A percentile compares a stretch with the other conserved stretches of the same genome.
phyloP scores from a whole-genome alignment of 2,113 vertebrate species.

The Phaethon lepturus region DNA sequence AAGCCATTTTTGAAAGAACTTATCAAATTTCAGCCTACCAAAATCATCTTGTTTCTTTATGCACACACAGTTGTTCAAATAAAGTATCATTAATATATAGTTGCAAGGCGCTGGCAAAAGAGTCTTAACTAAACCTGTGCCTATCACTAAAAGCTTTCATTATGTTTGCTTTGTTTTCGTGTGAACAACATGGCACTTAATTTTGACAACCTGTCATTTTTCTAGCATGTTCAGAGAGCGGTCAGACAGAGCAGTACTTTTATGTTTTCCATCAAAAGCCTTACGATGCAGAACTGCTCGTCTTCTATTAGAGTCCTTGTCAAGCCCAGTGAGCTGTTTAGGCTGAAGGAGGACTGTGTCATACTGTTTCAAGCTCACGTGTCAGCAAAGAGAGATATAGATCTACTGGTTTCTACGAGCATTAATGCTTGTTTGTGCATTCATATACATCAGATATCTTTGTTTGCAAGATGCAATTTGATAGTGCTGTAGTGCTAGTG shows the following conservation, averaged over 20 bases:
- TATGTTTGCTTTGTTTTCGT: slow-evolving; percentile 40
- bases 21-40: background rate
- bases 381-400: slow-evolving; percentile 35
- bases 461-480: background rate
- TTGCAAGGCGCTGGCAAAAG: background rate
- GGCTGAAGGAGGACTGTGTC: slow-evolving; percentile 39
- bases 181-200: slow-evolving; percentile 54
- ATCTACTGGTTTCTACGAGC: slow-evolving; percentile 27
- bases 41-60: background rate
- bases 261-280: slow-evolving; percentile 68
- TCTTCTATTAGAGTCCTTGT: slow-evolving; percentile 58
- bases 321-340: slow-evolving; percentile 51
- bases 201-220: slow-evolving; percentile 70
- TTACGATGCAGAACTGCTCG: slow-evolving; percentile 64
- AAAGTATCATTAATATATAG: background rate
- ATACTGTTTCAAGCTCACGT: slow-evolving; percentile 15
- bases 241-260: slow-evolving; percentile 50
- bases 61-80: background rate
- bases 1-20: background rate
- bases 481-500: background rate
- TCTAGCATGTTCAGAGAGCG: slow-evolving; percentile 5
- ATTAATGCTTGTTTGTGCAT: slow-evolving; percentile 31
- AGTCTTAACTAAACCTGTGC: background rate
- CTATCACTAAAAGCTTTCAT: slow-evolving; percentile 44
- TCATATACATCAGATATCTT: background rate